A percentile compares a stretch with the other conserved stretches of the same genome.
phyloP scores from a whole-genome alignment of 2,888 invertebrate genomes.

The Alcis repandata region DNA sequence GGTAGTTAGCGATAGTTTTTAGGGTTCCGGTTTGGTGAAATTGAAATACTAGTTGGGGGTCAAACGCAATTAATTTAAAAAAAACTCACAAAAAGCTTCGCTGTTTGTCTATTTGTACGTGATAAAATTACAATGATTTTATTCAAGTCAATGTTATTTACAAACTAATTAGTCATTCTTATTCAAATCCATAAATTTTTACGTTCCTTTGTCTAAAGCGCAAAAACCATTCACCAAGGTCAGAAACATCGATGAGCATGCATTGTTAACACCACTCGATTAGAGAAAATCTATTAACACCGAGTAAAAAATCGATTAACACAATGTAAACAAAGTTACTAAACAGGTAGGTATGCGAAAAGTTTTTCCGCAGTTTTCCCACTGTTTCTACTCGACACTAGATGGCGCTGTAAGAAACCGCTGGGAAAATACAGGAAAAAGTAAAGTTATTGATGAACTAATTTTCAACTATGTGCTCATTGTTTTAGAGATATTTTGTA shows the following conservation, averaged over 20 bases:
- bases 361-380: slow-evolving; percentile 61
- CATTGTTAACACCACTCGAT: slow-evolving; percentile 32
- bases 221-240: slow-evolving; percentile 50
- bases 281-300: slow-evolving; percentile 52
- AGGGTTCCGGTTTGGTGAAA: too few relatives aligned
- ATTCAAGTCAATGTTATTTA: background rate
- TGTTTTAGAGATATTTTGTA: background rate
- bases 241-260: slow-evolving; percentile 41
- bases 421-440: slow-evolving; percentile 34
- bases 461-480: slow-evolving; percentile 1
- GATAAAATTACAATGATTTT: background rate
- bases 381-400: slow-evolving; percentile 74
- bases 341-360: slow-evolving; percentile 17
- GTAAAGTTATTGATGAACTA: slow-evolving; percentile 6
- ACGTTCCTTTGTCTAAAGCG: slow-evolving; percentile 30
- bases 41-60: too few relatives aligned
- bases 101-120: background rate
- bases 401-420: slow-evolving; percentile 64
- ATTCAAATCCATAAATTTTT: slow-evolving; percentile 18
- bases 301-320: slow-evolving; percentile 50
- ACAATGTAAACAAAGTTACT: slow-evolving; percentile 49
- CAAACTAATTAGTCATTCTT: background rate
- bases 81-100: background rate
- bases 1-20: too few relatives aligned
- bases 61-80: too few relatives aligned